Evolutionary conservation across 2,113 vertebrate species (phyloP).

Genomic region (Fulica atra): DNA sequence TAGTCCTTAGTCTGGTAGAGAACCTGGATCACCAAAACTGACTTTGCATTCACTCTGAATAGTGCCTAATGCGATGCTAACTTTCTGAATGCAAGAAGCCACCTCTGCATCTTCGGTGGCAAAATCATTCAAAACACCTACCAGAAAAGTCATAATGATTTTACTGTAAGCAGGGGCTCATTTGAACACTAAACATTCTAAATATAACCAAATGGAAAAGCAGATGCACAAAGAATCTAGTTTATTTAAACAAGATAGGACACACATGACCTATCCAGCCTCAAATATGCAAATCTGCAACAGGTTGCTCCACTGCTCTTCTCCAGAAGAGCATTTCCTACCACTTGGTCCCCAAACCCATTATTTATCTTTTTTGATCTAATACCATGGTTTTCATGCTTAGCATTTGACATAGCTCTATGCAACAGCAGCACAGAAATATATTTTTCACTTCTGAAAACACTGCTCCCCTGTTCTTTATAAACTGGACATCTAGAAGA

Average conservation of each 20-base stretch:
- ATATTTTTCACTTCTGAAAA: not conserved
- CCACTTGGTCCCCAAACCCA: not conserved
- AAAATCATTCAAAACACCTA: not conserved
- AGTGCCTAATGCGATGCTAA: not conserved
- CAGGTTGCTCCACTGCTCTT: not conserved
- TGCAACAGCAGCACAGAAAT: not conserved
- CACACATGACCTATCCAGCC: not conserved
- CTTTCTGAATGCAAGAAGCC: not conserved
- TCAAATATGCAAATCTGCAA: not conserved
- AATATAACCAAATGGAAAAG: not conserved
- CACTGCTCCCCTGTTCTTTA: not conserved
- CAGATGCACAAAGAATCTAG: not conserved
- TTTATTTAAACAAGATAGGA: not conserved
- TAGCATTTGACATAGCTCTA: not conserved
- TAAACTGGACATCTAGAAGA: not conserved
- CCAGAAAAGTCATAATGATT: not conserved
- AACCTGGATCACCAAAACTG: not conserved
- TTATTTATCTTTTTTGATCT: not conserved
- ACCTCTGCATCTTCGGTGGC: not conserved
- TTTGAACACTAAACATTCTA: not conserved
- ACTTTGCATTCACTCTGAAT: not conserved
- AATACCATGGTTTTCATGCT: not conserved
- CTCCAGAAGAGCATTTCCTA: not conserved
- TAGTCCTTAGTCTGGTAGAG: not conserved
- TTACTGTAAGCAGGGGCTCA: not conserved